Evolutionary conservation across 1,140 invertebrate genomes (phyloP).

Genomic region (Ceratoteleas bidentatus): DNA sequence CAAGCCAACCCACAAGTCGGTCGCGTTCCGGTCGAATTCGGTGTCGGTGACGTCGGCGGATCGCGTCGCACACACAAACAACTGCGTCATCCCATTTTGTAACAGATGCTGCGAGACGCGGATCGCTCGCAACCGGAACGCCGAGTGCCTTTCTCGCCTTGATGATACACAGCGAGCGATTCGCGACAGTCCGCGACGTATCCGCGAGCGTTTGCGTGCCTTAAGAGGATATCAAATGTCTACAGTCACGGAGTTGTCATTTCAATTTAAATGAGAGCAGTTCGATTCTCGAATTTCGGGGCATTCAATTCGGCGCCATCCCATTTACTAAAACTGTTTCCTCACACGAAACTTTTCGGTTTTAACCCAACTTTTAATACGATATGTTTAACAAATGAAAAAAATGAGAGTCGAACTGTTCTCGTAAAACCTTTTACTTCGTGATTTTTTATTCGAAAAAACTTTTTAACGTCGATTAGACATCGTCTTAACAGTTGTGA

Average conservation of each 20-base stretch:
- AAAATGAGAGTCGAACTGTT: too few relatives aligned
- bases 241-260: too few relatives aligned
- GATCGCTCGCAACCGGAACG: neutral
- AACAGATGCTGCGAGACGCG: constrained; percentile 26
- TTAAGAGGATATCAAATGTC: constrained; percentile 52
- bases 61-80: constrained; percentile 29
- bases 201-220: constrained; percentile 58
- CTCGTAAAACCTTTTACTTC: too few relatives aligned
- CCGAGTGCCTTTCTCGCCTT: constrained; percentile 46
- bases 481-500: too few relatives aligned
- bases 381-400: too few relatives aligned
- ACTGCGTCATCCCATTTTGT: constrained; percentile 42
- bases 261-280: constrained; percentile 4
- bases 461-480: too few relatives aligned
- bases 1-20: neutral
- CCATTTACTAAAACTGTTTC: too few relatives aligned
- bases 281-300: constrained; percentile 67
- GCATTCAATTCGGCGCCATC: too few relatives aligned
- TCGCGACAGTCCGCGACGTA: constrained; percentile 32
- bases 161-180: neutral
- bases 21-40: neutral
- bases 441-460: too few relatives aligned
- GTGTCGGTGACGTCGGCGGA: constrained; percentile 10
- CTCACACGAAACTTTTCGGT: too few relatives aligned
- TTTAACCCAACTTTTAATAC: too few relatives aligned